Evolutionary conservation across 2,888 invertebrate genomes (phyloP), one percentile per base, ranked within the genome.

Genomic region (Smittia aterrima): DNA sequence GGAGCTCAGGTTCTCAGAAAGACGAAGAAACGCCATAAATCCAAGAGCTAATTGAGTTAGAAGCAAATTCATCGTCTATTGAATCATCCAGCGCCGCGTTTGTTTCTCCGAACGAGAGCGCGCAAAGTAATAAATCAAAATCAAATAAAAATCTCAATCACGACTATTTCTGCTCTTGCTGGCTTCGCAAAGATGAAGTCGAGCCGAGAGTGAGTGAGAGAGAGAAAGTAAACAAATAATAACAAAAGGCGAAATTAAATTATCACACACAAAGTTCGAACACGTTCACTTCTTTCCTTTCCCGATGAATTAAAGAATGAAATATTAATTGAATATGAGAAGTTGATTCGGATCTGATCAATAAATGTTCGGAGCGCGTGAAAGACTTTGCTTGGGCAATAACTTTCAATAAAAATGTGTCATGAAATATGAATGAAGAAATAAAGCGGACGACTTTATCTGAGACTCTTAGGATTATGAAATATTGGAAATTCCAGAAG

Each of bases 81-180:
- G 58, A 58, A 58, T 58, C 58, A 58, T 58, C 22, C 58, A 47
- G 18, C 58, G 9, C 58, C 7, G 22, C 58, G 22, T 22, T 47
- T 47, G 47, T 58, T 58, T 22, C 58, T 2, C 22, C 20, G 18
- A 58, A 58, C 18, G 22, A 58, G 22, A 20, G 58, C 58, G 58
- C 58, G 58, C 58, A 18, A 20, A 20, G 67, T 67, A 67, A 67
- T 67, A 67, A 67, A 67, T 67, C 67, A 67, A 67, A 67, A 67
- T 67, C 67, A 67, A 38, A 67, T 66, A 67, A 67, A 58, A 67
- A 67, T 67, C 25, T 67, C 67, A 67, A 67, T 67, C 67, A 67
- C 67, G 67, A 67, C 38, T 58, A 47, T 58, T 58, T 22, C 24
- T 58, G 25, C 27, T n/a, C n/a, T 22, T 22, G 22, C 20, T 20